Conservation (phyloP, 2,113 vertebrate species). For the Perccottus glenii region DNA sequence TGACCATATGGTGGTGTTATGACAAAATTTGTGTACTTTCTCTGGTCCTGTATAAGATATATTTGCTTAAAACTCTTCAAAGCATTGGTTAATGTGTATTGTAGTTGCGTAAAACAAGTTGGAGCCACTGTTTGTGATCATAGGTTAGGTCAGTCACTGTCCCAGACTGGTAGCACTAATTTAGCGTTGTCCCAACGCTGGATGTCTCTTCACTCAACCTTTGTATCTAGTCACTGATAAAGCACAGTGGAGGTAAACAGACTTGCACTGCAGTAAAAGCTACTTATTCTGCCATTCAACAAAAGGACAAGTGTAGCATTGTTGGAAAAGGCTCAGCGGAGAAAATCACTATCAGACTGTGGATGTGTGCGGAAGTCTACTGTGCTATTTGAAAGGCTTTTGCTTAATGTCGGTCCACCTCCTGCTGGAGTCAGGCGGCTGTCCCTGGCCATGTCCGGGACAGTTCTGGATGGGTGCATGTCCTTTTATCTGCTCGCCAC, state of each 20-base stretch:
- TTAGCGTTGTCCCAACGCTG: conserved; percentile 45
- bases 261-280: conserved; percentile 33
- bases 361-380: conserved; percentile 52
- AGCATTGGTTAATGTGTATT: not conserved
- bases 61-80: not conserved
- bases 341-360: conserved; percentile 46
- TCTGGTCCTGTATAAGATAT: not conserved
- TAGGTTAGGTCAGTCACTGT: conserved; percentile 28
- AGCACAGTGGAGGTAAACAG: conserved; percentile 47
- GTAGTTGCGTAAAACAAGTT: not conserved
- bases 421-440: conserved; percentile 37
- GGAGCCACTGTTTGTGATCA: conserved; percentile 39
- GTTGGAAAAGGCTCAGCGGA: conserved; percentile 20
- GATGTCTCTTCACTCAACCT: conserved; percentile 51
- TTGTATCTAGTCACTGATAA: conserved; percentile 51
- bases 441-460: conserved; percentile 48
- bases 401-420: conserved; percentile 40
- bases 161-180: conserved; percentile 22
- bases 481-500: conserved; percentile 64
- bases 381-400: conserved; percentile 62
- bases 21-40: not conserved
- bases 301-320: conserved; percentile 64
- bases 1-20: not conserved
- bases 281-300: conserved; percentile 22
- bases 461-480: conserved; percentile 72